These are phyloP conservation scores for Nomada goodeniana DNA, from an alignment of 2,888 invertebrate genomes.

Conservation along the genomic window DNA sequence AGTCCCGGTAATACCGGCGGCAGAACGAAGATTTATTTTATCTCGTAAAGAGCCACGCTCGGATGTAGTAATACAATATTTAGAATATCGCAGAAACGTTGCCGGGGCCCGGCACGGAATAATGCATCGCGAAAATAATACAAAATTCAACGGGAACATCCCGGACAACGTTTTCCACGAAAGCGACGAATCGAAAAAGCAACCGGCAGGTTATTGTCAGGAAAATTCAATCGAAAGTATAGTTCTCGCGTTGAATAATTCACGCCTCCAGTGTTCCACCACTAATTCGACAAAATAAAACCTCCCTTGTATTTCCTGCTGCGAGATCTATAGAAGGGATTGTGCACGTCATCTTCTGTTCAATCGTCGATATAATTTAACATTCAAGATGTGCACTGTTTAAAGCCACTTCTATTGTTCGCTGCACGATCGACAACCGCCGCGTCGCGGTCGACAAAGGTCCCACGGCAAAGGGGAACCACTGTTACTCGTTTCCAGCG, in stretches of 20 bases:
- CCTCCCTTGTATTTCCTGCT: no score
- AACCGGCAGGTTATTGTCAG: not conserved
- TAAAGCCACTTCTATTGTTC: no score
- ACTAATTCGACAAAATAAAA: no score
- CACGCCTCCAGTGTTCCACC: no score
- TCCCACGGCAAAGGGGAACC: not conserved
- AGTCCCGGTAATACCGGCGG: slow-evolving; percentile 23
- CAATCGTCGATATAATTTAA: no score
- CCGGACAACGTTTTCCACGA: not conserved
- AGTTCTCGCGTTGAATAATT: no score
- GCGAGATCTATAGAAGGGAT: no score
- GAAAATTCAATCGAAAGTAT: no score
- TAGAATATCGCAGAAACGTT: slow-evolving; percentile 11
- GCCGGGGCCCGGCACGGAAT: not conserved
- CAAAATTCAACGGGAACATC: not conserved
- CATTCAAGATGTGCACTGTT: no score
- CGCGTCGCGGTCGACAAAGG: not conserved
- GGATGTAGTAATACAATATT: slow-evolving; percentile 21
- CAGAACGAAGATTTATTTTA: slow-evolving; percentile 25
- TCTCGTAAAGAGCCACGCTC: slow-evolving; percentile 15
- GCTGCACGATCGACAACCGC: no score
- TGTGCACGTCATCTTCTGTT: no score
- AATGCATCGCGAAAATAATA: not conserved
- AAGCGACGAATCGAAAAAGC: not conserved
- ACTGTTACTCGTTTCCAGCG: slow-evolving; percentile 3